phyloP scores from a whole-genome alignment of 1,140 invertebrate species.

The Drosophila erecta region DNA sequence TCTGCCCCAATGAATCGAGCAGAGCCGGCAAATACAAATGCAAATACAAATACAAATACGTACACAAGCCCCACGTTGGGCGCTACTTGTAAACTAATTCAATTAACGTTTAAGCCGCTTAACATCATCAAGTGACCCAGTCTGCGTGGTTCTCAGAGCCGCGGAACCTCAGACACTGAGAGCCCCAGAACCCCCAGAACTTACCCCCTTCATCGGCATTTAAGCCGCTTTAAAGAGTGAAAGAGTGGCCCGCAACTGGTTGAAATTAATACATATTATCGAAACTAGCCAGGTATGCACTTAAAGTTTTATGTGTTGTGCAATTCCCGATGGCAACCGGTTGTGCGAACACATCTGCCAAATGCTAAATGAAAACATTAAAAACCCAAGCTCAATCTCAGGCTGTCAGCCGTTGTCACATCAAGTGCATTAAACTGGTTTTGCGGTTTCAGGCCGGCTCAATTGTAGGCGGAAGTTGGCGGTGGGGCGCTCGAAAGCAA shows the following conservation, averaged over 20 bases:
- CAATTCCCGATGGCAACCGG: constrained; percentile 26
- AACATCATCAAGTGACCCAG: constrained; percentile 72
- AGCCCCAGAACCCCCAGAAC: no score
- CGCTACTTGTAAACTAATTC: constrained; percentile 79
- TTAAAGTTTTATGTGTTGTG: constrained; percentile 24
- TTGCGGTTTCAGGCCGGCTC: constrained; percentile 31
- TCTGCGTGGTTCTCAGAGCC: constrained; percentile 20
- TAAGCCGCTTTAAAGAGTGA: constrained; percentile 11
- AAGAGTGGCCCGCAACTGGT: constrained; percentile 38
- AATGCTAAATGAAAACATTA: constrained; percentile 37
- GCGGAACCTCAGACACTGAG: no score
- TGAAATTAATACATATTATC: constrained; percentile 42
- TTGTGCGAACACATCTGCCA: background rate
- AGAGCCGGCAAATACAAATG: constrained; percentile 11
- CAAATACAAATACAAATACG: constrained; percentile 24
- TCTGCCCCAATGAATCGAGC: constrained; percentile 40
- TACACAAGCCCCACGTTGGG: constrained; percentile 22
- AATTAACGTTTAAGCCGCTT: constrained; percentile 81
- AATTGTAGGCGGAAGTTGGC: constrained; percentile 60
- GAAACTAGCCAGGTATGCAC: constrained; percentile 37
- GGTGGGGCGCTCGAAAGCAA: background rate
- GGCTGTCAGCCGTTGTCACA: constrained; percentile 22
- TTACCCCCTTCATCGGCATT: background rate
- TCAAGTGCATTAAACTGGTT: constrained; percentile 70
- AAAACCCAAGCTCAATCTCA: constrained; percentile 15